These are phyloP conservation scores for Orchesella flavescens DNA, from an alignment of 2,888 invertebrate species.

Conservation along the genomic window DNA sequence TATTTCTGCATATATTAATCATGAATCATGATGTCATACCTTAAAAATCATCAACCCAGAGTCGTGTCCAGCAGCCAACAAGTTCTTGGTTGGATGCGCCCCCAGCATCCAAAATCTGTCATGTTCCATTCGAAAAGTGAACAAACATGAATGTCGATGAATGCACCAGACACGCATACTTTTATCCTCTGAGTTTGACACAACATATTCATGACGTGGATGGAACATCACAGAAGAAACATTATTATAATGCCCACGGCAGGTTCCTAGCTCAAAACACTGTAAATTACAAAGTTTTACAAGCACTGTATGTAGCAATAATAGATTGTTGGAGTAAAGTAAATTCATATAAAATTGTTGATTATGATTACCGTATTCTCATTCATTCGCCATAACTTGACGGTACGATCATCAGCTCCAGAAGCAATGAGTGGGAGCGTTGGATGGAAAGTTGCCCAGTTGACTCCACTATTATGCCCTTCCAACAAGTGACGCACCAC, in stretches of 20 bases:
- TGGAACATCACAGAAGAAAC: conserved; percentile 98
- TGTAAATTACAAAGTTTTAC: too few species aligned
- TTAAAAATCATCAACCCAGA: conserved; percentile 95
- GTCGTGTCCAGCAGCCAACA: conserved; percentile 99
- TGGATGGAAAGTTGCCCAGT: conserved; percentile 98
- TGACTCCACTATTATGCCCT: conserved; percentile 97
- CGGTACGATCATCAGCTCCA: conserved; percentile 98
- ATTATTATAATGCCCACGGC: conserved; percentile 99
- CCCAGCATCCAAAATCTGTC: conserved; percentile 98
- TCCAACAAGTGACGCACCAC: conserved; percentile 90
- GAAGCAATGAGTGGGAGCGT: conserved; percentile 95
- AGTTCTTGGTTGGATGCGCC: conserved; percentile 93
- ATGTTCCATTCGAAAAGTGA: conserved; percentile 94
- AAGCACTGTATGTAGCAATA: neutral
- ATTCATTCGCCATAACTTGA: conserved; percentile 99
- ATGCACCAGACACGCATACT: conserved; percentile 99
- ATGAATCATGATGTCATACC: too few species aligned
- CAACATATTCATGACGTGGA: conserved; percentile 94
- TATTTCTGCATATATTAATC: too few species aligned
- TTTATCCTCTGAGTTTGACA: conserved; percentile 98
- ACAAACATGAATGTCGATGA: conserved; percentile 92
- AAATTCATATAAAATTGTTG: neutral
- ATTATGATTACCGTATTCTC: conserved; percentile 82
- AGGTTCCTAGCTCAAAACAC: conserved; percentile 99
- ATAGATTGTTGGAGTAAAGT: neutral